These are phyloP conservation scores for Pelosia muscerda DNA, from an alignment of 2,888 invertebrate genomes.

Conservation along the genomic window DNA sequence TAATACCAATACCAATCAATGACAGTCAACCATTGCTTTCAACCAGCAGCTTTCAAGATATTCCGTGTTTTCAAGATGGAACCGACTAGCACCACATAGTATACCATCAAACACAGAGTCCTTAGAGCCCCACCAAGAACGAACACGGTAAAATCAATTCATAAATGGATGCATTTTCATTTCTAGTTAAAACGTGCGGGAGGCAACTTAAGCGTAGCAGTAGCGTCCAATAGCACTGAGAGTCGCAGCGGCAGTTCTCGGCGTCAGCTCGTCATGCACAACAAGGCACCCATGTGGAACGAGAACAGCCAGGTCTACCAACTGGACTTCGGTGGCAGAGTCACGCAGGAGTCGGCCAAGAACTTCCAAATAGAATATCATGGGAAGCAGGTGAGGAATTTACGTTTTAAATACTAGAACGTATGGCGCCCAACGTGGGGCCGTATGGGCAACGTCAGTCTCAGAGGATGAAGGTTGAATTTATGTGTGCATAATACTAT, in stretches of 20 bases:
- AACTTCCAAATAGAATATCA: constrained; percentile 99
- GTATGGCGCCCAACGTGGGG: too few species aligned
- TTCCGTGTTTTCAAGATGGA: neutral
- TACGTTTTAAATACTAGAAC: neutral
- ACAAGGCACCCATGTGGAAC: constrained; percentile 99
- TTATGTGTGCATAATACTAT: too few species aligned
- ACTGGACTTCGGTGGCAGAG: constrained; percentile 99
- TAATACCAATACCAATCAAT: too few species aligned
- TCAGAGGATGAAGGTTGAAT: too few species aligned
- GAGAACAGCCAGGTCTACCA: constrained; percentile 99
- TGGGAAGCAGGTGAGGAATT: constrained; percentile 94
- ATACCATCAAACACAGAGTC: too few species aligned
- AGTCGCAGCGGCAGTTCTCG: constrained; percentile 65
- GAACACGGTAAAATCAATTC: too few species aligned
- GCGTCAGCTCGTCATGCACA: constrained; percentile 97
- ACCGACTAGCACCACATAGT: neutral
- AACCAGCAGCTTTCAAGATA: too few species aligned
- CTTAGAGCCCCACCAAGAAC: too few species aligned
- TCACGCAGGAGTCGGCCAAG: constrained; percentile 99
- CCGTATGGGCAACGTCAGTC: too few species aligned
- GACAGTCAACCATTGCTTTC: too few species aligned
- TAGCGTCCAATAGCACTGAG: constrained; percentile 27
- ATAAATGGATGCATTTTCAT: neutral
- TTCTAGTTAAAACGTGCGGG: constrained; percentile 90
- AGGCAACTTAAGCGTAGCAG: constrained; percentile 61